Conservation (phyloP, 2,113 vertebrate genomes). For the Leptodactylus fuscus region DNA sequence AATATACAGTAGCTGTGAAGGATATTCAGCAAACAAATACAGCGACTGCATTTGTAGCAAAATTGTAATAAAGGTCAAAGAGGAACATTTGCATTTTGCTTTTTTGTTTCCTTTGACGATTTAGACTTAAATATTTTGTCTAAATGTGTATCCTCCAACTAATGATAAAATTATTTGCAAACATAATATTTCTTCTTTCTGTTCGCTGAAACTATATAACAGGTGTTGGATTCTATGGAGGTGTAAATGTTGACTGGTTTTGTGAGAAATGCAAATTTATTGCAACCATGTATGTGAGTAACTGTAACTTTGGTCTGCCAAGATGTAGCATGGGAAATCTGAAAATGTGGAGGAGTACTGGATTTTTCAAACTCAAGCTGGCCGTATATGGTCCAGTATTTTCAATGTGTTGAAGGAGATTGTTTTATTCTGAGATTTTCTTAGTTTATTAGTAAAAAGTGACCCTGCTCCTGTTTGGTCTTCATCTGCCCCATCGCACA, state of each 20-base stretch:
- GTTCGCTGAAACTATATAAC: not conserved
- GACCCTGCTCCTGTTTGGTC: no score
- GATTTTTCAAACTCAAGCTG: not conserved
- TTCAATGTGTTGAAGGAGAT: no score
- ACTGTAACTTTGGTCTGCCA: not conserved
- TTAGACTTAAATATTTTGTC: not conserved
- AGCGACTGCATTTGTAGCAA: not conserved
- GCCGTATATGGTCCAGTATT: not conserved
- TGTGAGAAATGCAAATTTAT: not conserved
- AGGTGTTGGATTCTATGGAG: not conserved
- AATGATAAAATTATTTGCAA: conserved; percentile 5
- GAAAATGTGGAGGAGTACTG: not conserved
- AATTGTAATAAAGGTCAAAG: not conserved
- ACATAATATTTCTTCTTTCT: not conserved
- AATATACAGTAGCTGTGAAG: not conserved
- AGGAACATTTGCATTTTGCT: not conserved
- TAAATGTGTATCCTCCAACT: not conserved
- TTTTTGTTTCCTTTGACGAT: not conserved
- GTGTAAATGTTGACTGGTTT: not conserved
- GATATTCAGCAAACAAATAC: not conserved
- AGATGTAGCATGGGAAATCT: not conserved
- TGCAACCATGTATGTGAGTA: not conserved
- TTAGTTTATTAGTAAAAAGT: no score
- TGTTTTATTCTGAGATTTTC: no score
- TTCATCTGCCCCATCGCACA: no score